Conservation (phyloP, 1,140 invertebrate genomes). For the Cataglyphis hispanica region DNA sequence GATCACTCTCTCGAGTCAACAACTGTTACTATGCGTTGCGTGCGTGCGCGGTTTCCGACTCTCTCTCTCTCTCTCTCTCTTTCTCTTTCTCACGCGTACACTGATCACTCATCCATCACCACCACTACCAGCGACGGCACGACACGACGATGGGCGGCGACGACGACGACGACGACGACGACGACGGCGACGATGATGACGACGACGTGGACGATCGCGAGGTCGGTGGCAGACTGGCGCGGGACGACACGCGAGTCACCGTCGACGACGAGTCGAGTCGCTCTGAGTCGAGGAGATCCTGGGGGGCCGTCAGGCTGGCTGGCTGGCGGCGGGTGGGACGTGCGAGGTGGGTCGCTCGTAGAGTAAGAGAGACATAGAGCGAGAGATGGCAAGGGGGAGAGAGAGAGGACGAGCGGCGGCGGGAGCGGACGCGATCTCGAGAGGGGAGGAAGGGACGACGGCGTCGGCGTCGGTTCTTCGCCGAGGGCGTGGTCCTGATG, state of each 20-base stretch:
- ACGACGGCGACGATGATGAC: constrained; percentile 45
- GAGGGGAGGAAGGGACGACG: constrained; percentile 60
- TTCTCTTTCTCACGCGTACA: constrained; percentile 12
- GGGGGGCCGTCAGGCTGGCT: constrained; percentile 67
- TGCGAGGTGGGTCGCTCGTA: background rate
- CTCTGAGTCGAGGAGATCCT: constrained; percentile 76
- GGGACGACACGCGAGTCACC: constrained; percentile 70
- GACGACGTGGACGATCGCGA: constrained; percentile 72
- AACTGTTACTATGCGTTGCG: background rate
- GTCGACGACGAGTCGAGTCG: constrained; percentile 73
- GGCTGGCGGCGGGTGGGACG: constrained; percentile 58
- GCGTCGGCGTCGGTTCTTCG: constrained; percentile 76
- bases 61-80: background rate
- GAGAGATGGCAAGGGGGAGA: constrained; percentile 22
- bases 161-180: constrained; percentile 43
- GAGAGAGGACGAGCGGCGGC: constrained; percentile 38
- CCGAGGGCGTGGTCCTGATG: constrained; percentile 81
- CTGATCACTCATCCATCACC: constrained; percentile 53
- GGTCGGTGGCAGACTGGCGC: constrained; percentile 71
- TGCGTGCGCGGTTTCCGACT: constrained; percentile 5
- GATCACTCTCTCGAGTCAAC: constrained; percentile 35
- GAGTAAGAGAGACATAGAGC: constrained; percentile 40
- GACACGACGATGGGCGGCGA: constrained; percentile 49
- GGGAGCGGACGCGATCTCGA: constrained; percentile 46
- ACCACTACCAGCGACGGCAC: constrained; percentile 55